Conservation (phyloP, 2,113 vertebrate genomes). For the Gavialis gangeticus region DNA sequence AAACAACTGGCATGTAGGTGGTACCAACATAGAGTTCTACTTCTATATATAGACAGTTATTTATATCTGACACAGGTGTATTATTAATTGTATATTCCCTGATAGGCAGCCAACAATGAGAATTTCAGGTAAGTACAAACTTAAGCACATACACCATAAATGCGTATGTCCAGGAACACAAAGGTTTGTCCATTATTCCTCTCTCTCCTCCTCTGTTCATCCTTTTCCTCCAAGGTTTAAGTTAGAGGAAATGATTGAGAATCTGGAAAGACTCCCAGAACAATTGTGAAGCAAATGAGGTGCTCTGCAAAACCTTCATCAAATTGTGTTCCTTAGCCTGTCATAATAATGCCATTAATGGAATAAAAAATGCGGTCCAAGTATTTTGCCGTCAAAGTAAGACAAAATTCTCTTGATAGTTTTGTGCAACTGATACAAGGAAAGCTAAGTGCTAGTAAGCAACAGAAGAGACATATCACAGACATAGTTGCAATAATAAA, state of each 20-base stretch:
- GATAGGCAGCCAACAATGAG: background rate
- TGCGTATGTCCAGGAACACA: background rate
- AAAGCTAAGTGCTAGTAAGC: background rate
- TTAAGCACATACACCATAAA: background rate
- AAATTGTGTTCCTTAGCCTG: background rate
- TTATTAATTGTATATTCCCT: background rate
- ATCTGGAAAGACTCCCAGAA: background rate
- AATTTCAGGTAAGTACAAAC: background rate
- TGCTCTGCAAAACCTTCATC: background rate
- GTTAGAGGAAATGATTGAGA: background rate
- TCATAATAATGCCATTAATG: background rate
- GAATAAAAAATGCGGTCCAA: background rate
- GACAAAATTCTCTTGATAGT: background rate
- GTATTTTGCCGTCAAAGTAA: background rate
- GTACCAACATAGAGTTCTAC: background rate
- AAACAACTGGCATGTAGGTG: background rate
- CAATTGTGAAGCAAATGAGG: background rate
- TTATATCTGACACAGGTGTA: background rate
- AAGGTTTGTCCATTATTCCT: background rate
- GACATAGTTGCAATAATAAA: background rate
- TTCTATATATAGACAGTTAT: background rate
- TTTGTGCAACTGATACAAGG: background rate
- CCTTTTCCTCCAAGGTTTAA: background rate
- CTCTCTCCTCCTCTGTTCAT: background rate
- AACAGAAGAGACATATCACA: accelerated